Conservation (phyloP, 2,797 vertebrate species). For the Anas bahamensis region DNA sequence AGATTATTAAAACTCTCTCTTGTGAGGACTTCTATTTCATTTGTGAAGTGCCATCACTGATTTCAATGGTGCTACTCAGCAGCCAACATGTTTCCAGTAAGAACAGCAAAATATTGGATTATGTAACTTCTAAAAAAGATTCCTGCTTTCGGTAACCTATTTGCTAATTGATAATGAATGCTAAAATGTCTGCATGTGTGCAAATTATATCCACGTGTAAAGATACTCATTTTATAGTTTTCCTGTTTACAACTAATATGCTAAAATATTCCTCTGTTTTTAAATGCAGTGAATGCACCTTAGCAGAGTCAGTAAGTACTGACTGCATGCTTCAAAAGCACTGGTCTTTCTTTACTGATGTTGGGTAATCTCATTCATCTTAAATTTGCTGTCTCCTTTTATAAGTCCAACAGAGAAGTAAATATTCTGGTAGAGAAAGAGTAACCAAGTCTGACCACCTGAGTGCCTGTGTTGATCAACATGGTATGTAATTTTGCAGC, state of each 20-base stretch:
- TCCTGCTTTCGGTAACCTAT: neutral
- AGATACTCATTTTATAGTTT: neutral
- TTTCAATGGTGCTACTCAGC: neutral
- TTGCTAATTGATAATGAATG: neutral
- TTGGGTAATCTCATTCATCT: neutral
- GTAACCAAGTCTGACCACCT: neutral
- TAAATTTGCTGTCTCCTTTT: neutral
- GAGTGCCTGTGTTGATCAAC: neutral
- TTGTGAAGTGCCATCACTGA: neutral
- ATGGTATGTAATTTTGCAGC: neutral
- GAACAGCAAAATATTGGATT: neutral
- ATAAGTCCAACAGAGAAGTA: neutral
- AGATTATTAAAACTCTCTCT: neutral
- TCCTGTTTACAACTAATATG: neutral
- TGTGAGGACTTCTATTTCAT: neutral
- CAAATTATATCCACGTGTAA: neutral
- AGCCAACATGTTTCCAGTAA: neutral
- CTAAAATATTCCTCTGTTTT: neutral
- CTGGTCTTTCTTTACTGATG: neutral
- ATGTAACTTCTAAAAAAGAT: neutral
- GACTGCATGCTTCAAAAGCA: neutral
- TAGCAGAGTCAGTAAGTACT: neutral
- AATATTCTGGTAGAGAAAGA: neutral
- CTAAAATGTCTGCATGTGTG: neutral
- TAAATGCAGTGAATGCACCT: neutral